A percentile compares a stretch with the other conserved stretches of the same genome.
Conservation (phyloP, 2,797 vertebrate genomes). For the Mormyrus hasselquistii region DNA sequence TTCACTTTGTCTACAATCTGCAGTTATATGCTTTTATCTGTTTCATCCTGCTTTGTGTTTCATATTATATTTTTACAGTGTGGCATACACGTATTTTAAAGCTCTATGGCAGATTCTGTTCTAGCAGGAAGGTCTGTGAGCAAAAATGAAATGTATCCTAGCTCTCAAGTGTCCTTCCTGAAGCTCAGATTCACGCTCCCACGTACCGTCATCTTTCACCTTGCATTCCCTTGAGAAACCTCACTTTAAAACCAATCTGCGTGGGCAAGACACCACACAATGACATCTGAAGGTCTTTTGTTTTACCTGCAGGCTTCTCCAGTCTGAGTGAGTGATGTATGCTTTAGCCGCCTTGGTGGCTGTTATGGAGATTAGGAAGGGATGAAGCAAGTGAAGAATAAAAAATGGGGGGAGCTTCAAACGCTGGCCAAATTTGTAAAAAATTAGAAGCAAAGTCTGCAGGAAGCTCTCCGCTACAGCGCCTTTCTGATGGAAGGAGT, state of each 20-base stretch:
- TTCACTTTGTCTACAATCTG: background rate
- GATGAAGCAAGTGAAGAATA: background rate
- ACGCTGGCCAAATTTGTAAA: background rate
- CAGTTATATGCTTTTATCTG: constrained; percentile 11
- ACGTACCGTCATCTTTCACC: background rate
- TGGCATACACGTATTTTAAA: background rate
- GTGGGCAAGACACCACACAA: background rate
- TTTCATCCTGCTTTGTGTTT: constrained; percentile 6
- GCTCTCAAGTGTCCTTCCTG: background rate
- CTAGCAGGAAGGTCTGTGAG: background rate
- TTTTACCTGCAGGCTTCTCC: background rate
- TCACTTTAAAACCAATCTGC: constrained; percentile 1
- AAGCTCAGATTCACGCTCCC: background rate
- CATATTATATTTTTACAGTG: background rate
- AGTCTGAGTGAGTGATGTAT: constrained; percentile 9
- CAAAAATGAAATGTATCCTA: background rate
- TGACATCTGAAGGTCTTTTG: constrained; percentile 17
- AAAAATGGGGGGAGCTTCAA: background rate
- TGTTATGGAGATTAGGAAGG: constrained; percentile 5
- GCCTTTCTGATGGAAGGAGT: background rate
- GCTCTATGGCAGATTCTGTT: background rate
- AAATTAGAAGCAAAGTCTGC: background rate
- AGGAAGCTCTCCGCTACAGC: background rate
- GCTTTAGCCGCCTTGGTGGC: background rate
- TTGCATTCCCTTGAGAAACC: constrained; percentile 9